A percentile compares a stretch with the other conserved stretches of the same genome.
phyloP scores from a whole-genome alignment of 2,113 vertebrate genomes.

The Vanacampus margaritifer region DNA sequence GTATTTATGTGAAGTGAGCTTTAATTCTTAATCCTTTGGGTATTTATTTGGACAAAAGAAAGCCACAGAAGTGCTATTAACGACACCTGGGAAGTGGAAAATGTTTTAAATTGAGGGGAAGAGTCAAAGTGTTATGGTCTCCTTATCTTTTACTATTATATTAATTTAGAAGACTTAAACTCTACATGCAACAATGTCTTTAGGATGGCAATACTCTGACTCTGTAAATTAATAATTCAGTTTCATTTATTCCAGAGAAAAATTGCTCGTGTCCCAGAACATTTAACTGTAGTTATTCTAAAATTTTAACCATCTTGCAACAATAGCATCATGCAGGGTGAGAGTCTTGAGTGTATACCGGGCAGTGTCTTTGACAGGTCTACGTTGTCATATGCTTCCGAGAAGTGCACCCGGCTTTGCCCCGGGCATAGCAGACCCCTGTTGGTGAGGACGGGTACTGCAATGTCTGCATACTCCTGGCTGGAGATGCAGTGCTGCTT shows the following conservation, averaged over 20 bases:
- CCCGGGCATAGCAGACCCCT: conserved; percentile 65
- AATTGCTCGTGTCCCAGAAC: background rate
- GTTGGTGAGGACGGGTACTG: conserved; percentile 72
- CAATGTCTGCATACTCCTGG: conserved; percentile 48
- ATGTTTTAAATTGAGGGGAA: too few species aligned
- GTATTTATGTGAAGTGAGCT: too few species aligned
- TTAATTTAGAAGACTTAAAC: too few species aligned
- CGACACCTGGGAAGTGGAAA: too few species aligned
- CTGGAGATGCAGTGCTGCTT: conserved; percentile 66
- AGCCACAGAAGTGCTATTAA: too few species aligned
- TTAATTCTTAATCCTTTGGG: too few species aligned
- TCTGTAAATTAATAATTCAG: background rate
- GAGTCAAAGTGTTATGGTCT: too few species aligned
- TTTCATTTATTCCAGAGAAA: background rate
- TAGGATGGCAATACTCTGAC: background rate
- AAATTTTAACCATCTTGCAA: background rate
- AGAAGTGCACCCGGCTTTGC: conserved; percentile 67
- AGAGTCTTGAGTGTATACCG: conserved; percentile 44
- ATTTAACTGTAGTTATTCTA: background rate
- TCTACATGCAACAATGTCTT: too few species aligned
- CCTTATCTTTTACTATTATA: too few species aligned
- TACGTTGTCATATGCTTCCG: conserved; percentile 70
- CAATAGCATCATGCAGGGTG: background rate
- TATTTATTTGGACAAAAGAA: too few species aligned
- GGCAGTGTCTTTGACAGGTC: conserved; percentile 65